Percentiles rank a stretch among this genome's conserved stretches.
phyloP scores from a whole-genome alignment of 2,797 vertebrate genomes.

The Euthynnus affinis region DNA sequence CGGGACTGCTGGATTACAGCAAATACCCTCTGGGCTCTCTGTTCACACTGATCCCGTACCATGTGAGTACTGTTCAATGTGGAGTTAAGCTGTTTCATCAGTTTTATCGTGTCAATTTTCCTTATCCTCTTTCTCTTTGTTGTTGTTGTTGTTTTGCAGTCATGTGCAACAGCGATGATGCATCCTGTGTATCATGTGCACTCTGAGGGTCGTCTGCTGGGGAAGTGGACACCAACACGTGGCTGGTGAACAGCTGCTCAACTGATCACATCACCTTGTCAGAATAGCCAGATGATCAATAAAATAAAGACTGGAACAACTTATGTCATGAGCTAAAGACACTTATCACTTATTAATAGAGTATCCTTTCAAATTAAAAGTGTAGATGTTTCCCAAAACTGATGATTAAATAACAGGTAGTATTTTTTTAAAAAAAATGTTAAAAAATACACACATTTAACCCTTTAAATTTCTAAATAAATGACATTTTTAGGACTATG shows the following conservation, averaged over 20 bases:
- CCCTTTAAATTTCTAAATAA: not conserved
- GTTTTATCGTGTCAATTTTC: not conserved
- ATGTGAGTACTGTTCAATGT: conserved; percentile 76
- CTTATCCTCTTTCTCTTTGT: not conserved
- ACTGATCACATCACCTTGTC: not conserved
- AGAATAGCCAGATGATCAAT: not conserved
- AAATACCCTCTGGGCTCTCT: conserved; percentile 86
- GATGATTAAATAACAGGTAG: not conserved
- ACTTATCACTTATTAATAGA: not conserved
- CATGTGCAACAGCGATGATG: conserved; percentile 89
- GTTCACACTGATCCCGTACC: conserved; percentile 87
- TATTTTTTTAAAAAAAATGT: not conserved
- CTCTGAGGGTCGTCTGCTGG: conserved; percentile 81
- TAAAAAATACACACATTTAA: not conserved
- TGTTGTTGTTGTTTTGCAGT: conserved; percentile 72
- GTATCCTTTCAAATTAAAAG: not conserved
- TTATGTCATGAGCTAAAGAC: not conserved
- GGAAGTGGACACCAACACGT: conserved; percentile 87
- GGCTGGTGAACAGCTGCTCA: conserved; percentile 85
- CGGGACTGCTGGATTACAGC: conserved; percentile 85
- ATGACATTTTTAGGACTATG: not conserved
- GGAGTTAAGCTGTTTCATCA: not conserved
- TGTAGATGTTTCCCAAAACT: not conserved
- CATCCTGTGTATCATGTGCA: conserved; percentile 88
- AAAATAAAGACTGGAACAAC: not conserved